phyloP scores from a whole-genome alignment of 2,888 invertebrate species.

The Pyralis farinalis region DNA sequence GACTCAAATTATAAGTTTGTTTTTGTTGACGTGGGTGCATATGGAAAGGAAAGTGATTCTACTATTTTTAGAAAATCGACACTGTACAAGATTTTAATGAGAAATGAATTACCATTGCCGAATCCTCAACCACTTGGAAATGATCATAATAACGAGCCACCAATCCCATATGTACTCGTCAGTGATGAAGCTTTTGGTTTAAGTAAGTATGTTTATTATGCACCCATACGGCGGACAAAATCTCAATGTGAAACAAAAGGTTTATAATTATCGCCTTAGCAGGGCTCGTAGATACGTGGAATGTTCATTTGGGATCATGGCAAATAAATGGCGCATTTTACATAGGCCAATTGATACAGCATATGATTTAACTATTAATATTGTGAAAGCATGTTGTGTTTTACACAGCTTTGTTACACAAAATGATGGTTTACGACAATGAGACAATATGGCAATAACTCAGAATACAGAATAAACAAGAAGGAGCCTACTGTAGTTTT shows the following conservation, averaged over 20 bases:
- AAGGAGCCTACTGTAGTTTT: too few species aligned
- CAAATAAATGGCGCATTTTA: conserved; percentile 9
- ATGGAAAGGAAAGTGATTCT: conserved; percentile 10
- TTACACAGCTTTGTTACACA: conserved; percentile 5
- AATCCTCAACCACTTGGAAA: too few species aligned
- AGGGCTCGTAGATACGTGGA: conserved; percentile 5
- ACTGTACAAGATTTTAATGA: conserved; percentile 4
- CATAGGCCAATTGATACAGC: conserved; percentile 8
- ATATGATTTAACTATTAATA: conserved; percentile 2
- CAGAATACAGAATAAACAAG: too few species aligned
- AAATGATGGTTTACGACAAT: conserved; percentile 1
- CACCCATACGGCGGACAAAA: background rate
- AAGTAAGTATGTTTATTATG: conserved; percentile 1
- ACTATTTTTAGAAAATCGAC: conserved; percentile 8
- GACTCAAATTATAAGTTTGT: conserved; percentile 3
- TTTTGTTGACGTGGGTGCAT: conserved; percentile 5
- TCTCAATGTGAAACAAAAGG: background rate
- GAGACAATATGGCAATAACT: too few species aligned
- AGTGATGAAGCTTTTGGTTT: conserved; percentile 6
- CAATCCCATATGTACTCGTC: conserved; percentile 5
- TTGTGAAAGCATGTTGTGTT: conserved; percentile 2
- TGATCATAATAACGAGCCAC: too few species aligned
- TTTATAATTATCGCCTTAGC: background rate
- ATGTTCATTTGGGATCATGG: conserved; percentile 6
- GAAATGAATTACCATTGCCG: background rate